Evolutionary conservation across 2,888 invertebrate genomes (phyloP), one percentile per base, ranked within the genome.

Genomic region (Strigamia transsilvanica): DNA sequence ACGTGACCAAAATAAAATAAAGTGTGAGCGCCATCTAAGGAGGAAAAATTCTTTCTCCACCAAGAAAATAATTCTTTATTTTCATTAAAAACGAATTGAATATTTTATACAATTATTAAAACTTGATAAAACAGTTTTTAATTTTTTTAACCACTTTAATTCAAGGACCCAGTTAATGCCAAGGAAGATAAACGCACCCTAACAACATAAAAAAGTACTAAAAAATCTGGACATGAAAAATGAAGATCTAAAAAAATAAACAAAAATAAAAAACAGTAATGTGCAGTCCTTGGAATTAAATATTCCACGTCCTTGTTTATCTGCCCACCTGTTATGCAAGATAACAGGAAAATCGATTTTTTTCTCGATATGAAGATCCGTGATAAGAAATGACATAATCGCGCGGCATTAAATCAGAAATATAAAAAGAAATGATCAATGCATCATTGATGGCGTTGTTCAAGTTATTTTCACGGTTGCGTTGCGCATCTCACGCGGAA

Each of bases 401-500:
- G 2, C 6, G 6, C 10, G 13, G 7, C 61, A 7, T 15, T 9
- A 12, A 6, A 66, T 23, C n/a, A 66, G 12, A 21, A 3, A 23
- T 66, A n/a, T 23, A 21, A 66, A 66, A 66, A 66, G 18, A 66
- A 4, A 23, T n/a, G 3, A 66, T 23, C 61, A 9, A 23, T 23
- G 7, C 27, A 27, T 3, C 27, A 12, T 66, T 12, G 21, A 66
- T 21, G 21, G 18, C 5, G 21, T 23, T 12, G 21, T 66, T 12
- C 2, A 66, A 66, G 2, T 66, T 1, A n/a, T 23, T 23, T 66
- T 66, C 61, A 66, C 61, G 61, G 61, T 23, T 66, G 61, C 61
- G 3, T 27, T n/a, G n/a, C 27, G 27, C 27, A 66, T 66, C 61
- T 18, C 61, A 66, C 61, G 61, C 61, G 61, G 61, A 66, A 66